Conservation (phyloP, 2,797 vertebrate species). For the Linurgus olivaceus region DNA sequence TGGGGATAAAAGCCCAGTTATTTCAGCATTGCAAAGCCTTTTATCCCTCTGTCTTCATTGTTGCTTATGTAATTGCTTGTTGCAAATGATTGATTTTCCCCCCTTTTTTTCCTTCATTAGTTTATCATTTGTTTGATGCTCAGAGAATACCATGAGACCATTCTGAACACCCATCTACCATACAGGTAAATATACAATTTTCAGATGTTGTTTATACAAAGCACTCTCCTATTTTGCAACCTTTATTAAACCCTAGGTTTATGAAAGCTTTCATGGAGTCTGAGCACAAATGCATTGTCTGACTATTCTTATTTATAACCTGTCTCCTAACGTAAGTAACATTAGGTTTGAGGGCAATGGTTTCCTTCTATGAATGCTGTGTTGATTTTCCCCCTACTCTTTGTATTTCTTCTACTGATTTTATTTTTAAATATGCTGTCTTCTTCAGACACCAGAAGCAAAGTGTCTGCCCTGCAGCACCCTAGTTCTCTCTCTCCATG, state of each 20-base stretch:
- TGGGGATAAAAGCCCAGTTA: background rate
- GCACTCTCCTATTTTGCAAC: background rate
- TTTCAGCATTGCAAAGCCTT: background rate
- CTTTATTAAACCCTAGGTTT: background rate
- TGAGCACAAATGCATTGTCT: accelerated
- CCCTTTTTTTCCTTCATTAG: background rate
- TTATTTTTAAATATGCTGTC: background rate
- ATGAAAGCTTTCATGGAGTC: background rate
- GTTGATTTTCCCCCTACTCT: background rate
- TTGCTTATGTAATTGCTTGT: background rate
- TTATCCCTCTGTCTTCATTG: background rate
- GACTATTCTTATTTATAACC: background rate
- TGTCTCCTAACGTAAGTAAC: background rate
- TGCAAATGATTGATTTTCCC: background rate
- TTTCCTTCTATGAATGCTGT: background rate
- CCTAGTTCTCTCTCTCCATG: too few relatives aligned
- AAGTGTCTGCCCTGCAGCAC: background rate
- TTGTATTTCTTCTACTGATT: background rate
- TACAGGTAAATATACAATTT: background rate
- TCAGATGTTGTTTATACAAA: background rate
- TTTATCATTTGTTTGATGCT: background rate
- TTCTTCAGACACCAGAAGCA: background rate
- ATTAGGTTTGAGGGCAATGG: background rate
- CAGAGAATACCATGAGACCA: background rate
- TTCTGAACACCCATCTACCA: background rate